These are phyloP conservation scores for Leptoteleia sp. DNA, from an alignment of 1,140 invertebrate genomes.

Conservation along the genomic window DNA sequence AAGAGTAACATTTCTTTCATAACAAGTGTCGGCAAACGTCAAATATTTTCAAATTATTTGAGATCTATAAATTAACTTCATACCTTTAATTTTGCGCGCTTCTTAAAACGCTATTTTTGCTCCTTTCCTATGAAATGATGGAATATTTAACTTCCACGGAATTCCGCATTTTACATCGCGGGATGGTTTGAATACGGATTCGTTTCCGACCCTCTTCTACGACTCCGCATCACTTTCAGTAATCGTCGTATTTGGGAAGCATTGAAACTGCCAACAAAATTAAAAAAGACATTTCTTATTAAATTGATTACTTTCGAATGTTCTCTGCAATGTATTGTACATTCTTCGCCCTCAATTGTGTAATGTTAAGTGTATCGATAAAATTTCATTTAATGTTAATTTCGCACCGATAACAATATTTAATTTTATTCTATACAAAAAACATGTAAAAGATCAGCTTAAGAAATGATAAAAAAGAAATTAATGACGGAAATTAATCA, in stretches of 20 bases:
- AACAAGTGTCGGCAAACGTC: too few species aligned
- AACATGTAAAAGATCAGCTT: too few species aligned
- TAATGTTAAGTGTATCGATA: too few species aligned
- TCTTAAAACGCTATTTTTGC: slow-evolving; percentile 24
- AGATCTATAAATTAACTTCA: slow-evolving; percentile 32
- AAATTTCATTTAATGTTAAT: too few species aligned
- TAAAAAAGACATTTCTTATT: slow-evolving; percentile 19
- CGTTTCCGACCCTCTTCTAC: slow-evolving; percentile 47
- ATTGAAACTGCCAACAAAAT: slow-evolving; percentile 43
- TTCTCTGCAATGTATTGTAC: neutral
- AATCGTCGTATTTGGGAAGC: slow-evolving; percentile 54
- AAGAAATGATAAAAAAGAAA: too few species aligned
- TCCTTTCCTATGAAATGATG: slow-evolving; percentile 44
- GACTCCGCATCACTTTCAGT: slow-evolving; percentile 53
- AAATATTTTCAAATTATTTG: too few species aligned
- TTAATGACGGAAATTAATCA: too few species aligned
- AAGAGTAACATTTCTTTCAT: too few species aligned
- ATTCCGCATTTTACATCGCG: slow-evolving; percentile 59
- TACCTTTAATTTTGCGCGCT: slow-evolving; percentile 26
- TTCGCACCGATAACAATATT: too few species aligned
- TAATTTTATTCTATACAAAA: too few species aligned
- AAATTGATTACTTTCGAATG: slow-evolving; percentile 16
- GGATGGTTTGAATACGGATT: slow-evolving; percentile 58
- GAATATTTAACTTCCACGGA: slow-evolving; percentile 58
- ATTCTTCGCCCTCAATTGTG: too few species aligned